These are phyloP conservation scores for Phylloscopus trochiloides DNA, from an alignment of 2,113 vertebrate genomes.

Conservation along the genomic window DNA sequence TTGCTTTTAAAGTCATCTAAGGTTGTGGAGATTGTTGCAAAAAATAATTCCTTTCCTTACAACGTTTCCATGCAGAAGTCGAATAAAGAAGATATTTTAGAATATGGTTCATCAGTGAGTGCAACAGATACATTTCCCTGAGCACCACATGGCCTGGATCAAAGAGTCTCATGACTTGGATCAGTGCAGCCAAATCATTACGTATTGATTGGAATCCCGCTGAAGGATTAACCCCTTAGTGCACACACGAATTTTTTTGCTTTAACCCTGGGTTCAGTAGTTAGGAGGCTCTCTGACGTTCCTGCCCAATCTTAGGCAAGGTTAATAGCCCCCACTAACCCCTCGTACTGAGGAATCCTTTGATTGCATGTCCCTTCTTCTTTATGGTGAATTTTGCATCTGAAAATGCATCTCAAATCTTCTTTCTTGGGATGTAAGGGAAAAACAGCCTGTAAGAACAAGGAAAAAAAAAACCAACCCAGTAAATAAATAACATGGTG, in stretches of 20 bases:
- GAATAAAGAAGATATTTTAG: conserved; percentile 76
- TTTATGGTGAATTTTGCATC: background rate
- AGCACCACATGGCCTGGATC: conserved; percentile 77
- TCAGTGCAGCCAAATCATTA: conserved; percentile 83
- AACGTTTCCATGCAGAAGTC: conserved; percentile 59
- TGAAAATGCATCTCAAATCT: background rate
- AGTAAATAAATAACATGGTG: conserved; percentile 15
- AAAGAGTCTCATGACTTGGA: conserved; percentile 80
- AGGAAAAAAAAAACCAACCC: background rate
- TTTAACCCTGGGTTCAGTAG: background rate
- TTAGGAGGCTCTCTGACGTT: background rate
- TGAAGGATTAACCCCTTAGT: conserved; percentile 70
- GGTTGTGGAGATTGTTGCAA: conserved; percentile 64
- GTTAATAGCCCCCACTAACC: background rate
- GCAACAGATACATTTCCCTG: conserved; percentile 71
- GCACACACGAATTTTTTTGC: background rate
- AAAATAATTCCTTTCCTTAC: conserved; percentile 64
- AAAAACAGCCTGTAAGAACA: background rate
- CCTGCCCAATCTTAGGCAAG: background rate
- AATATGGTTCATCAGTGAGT: conserved; percentile 74
- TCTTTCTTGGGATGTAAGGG: background rate
- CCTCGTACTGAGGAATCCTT: background rate
- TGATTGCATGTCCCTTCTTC: background rate
- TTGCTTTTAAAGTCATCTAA: conserved; percentile 45
- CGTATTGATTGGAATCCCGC: conserved; percentile 78